These are phyloP conservation scores for Callipepla californica DNA, from an alignment of 2,113 vertebrate genomes.

Conservation along the genomic window DNA sequence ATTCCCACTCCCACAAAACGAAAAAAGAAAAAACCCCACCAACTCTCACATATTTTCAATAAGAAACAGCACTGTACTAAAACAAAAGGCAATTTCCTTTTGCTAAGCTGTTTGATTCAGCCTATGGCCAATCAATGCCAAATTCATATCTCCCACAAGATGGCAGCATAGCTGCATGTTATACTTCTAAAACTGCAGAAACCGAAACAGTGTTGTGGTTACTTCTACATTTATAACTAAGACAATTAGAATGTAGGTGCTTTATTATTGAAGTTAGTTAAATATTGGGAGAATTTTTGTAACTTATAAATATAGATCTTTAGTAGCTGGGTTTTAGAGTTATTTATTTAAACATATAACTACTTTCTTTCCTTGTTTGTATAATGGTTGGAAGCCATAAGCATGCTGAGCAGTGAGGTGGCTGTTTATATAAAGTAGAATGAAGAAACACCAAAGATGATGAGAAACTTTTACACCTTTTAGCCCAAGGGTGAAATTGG, in stretches of 20 bases:
- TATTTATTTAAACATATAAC: not conserved
- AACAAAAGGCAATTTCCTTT: not conserved
- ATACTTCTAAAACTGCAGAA: not conserved
- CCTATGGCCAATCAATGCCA: not conserved
- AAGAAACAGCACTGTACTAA: not conserved
- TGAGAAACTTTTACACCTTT: not conserved
- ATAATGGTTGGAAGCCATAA: not conserved
- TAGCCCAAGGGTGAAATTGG: not conserved
- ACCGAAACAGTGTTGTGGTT: not conserved
- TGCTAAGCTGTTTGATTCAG: rapidly evolving
- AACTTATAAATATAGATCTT: not conserved
- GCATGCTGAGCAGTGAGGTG: not conserved
- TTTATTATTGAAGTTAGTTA: not conserved
- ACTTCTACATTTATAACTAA: not conserved
- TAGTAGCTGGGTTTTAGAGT: not conserved
- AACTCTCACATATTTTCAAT: not conserved
- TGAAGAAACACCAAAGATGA: not conserved
- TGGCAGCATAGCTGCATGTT: constrained; percentile 14
- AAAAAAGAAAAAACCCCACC: not conserved
- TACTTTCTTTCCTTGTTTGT: not conserved
- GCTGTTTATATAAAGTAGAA: not conserved
- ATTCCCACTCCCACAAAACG: not conserved
- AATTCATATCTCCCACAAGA: not conserved
- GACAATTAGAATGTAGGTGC: not conserved
- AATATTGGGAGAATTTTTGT: not conserved